Percentiles rank a stretch among this genome's conserved stretches.
Evolutionary conservation across 2,888 invertebrate species (phyloP).

Genomic region (Ennomos fuscantarius): DNA sequence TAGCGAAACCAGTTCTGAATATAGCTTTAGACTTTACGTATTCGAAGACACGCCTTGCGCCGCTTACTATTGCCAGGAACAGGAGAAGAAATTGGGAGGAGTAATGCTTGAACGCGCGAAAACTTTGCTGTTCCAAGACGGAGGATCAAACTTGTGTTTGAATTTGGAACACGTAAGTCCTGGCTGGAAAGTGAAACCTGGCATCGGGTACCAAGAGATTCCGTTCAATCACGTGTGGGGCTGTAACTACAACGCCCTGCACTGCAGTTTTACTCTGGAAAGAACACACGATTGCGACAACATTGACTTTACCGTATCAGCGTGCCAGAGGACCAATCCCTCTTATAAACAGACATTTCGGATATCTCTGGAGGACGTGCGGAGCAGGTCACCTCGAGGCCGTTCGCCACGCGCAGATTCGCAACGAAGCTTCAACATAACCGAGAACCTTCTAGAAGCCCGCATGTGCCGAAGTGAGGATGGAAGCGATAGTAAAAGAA

Average conservation of each 20-base stretch:
- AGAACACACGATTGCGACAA: slow-evolving; percentile 85
- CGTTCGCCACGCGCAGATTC: slow-evolving; percentile 79
- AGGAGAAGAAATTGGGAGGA: slow-evolving; percentile 93
- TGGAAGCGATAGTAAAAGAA: slow-evolving; percentile 79
- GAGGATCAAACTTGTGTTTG: slow-evolving; percentile 94
- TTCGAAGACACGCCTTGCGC: slow-evolving; percentile 97
- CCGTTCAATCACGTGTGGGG: slow-evolving; percentile 97
- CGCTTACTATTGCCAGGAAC: slow-evolving; percentile 92
- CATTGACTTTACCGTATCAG: slow-evolving; percentile 77
- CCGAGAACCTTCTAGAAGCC: slow-evolving; percentile 77
- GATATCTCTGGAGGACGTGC: slow-evolving; percentile 76
- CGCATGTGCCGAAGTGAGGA: slow-evolving; percentile 80
- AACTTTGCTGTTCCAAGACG: slow-evolving; percentile 94
- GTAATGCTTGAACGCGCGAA: slow-evolving; percentile 95
- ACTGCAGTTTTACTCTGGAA: slow-evolving; percentile 95
- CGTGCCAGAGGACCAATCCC: slow-evolving; percentile 79
- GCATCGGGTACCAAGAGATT: slow-evolving; percentile 94
- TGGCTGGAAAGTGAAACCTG: slow-evolving; percentile 96
- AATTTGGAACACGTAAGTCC: slow-evolving; percentile 94
- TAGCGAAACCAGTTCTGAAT: slow-evolving; percentile 90
- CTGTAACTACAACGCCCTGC: slow-evolving; percentile 92
- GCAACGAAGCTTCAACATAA: slow-evolving; percentile 79
- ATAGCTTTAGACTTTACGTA: slow-evolving; percentile 95
- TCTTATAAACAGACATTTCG: slow-evolving; percentile 81
- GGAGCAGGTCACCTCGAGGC: slow-evolving; percentile 76